Conservation (phyloP, 2,888 invertebrate species). For the Psylliodes chrysocephalus region DNA sequence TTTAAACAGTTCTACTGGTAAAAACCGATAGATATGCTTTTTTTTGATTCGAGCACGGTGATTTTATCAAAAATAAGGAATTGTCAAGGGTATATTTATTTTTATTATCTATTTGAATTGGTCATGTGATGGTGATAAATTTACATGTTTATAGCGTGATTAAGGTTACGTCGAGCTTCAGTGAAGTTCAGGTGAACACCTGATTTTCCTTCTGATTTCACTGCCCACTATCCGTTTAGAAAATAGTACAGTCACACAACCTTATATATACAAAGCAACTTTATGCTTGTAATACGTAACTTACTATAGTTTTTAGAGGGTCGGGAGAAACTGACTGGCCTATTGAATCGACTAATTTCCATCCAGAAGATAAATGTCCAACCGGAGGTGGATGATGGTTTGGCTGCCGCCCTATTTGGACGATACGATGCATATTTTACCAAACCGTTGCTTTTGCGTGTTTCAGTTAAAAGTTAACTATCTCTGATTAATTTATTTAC, state of each 20-base stretch:
- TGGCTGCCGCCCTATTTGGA: constrained; percentile 48
- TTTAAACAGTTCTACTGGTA: too few species aligned
- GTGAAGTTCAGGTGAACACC: constrained; percentile 54
- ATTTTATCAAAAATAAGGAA: not conserved
- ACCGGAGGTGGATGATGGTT: constrained; percentile 53
- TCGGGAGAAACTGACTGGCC: constrained; percentile 37
- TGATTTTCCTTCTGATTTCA: constrained; percentile 43
- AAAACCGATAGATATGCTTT: too few species aligned
- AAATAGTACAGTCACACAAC: constrained; percentile 27
- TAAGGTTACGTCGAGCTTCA: constrained; percentile 48
- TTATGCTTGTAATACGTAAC: too few species aligned
- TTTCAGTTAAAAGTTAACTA: constrained; percentile 43
- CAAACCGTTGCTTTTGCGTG: constrained; percentile 51
- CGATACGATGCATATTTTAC: constrained; percentile 53
- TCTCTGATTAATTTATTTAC: constrained; percentile 46
- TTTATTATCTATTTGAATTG: constrained; percentile 48
- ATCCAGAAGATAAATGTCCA: constrained; percentile 55
- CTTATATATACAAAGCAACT: too few species aligned
- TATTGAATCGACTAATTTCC: constrained; percentile 50
- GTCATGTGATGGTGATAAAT: constrained; percentile 56
- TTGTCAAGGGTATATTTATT: constrained; percentile 41
- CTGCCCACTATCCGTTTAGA: constrained; percentile 30
- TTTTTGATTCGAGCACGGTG: too few species aligned
- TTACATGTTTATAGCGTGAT: constrained; percentile 55
- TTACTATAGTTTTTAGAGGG: too few species aligned